Conservation (phyloP, 2,888 invertebrate species). For the Dione juno region DNA sequence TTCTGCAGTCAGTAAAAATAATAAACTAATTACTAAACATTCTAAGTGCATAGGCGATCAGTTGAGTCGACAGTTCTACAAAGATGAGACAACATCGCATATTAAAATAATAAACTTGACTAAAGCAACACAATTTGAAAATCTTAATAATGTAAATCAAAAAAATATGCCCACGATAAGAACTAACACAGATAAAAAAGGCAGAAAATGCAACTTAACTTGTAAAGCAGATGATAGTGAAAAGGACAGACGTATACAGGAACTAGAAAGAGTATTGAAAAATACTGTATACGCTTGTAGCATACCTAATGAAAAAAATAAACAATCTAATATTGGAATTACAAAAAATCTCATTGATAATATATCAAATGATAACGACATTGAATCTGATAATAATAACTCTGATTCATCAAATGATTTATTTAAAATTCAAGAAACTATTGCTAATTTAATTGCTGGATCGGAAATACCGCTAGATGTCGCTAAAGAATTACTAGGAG, state of each 20-base stretch:
- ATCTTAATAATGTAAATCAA: slow-evolving; percentile 48
- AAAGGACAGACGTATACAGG: slow-evolving; percentile 67
- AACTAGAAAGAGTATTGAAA: slow-evolving; percentile 67
- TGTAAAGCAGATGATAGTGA: slow-evolving; percentile 53
- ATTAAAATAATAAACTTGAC: slow-evolving; percentile 49
- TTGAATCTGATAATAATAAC: slow-evolving; percentile 47
- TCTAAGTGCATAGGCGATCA: slow-evolving; percentile 58
- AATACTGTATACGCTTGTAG: slow-evolving; percentile 70
- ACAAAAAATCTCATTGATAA: slow-evolving; percentile 64
- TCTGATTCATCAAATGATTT: slow-evolving; percentile 62
- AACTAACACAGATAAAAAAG: slow-evolving; percentile 37
- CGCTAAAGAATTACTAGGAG: slow-evolving; percentile 65
- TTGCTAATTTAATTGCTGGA: slow-evolving; percentile 66
- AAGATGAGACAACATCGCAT: slow-evolving; percentile 63
- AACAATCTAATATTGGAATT: slow-evolving; percentile 66
- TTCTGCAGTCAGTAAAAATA: slow-evolving; percentile 54
- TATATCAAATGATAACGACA: slow-evolving; percentile 44
- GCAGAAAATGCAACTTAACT: slow-evolving; percentile 38
- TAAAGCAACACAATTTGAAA: slow-evolving; percentile 64
- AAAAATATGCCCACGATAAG: slow-evolving; percentile 40
- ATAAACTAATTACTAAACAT: slow-evolving; percentile 54
- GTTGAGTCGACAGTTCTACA: slow-evolving; percentile 60
- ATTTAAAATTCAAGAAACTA: slow-evolving; percentile 63
- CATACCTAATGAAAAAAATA: slow-evolving; percentile 53
- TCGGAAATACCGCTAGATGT: slow-evolving; percentile 60